These are phyloP conservation scores for Hydrochoerus hydrochaeris DNA, from an alignment of 2,113 vertebrate genomes.

Conservation along the genomic window DNA sequence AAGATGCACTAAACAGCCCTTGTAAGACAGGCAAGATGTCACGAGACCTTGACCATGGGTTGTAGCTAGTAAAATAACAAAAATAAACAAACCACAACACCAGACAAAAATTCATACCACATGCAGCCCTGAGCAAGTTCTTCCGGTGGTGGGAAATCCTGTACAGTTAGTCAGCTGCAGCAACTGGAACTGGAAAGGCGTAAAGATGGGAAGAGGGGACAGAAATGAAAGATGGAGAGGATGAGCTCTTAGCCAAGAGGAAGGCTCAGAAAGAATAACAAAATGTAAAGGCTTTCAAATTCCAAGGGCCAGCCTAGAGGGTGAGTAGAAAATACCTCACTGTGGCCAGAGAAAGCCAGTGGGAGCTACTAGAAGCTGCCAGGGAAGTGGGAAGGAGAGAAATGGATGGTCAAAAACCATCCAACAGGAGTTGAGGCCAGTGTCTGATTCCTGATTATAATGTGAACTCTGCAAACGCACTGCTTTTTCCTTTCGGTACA, in stretches of 20 bases:
- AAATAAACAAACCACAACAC: background rate
- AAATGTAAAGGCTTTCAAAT: background rate
- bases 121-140: background rate
- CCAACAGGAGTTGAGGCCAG: background rate
- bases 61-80: background rate
- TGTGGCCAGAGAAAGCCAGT: background rate
- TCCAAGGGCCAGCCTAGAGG: background rate
- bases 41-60: background rate
- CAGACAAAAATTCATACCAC: background rate
- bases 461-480: background rate
- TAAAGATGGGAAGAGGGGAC: background rate
- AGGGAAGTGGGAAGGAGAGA: background rate
- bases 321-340: background rate
- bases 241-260: background rate
- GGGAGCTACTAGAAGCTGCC: background rate
- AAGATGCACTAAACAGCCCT: background rate
- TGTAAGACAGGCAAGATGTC: background rate
- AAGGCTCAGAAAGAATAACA: background rate
- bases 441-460: slow-evolving; percentile 8
- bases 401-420: background rate
- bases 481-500: background rate
- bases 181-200: background rate
- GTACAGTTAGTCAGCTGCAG: background rate
- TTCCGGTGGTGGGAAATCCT: background rate
- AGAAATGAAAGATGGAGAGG: background rate